A percentile compares a stretch with the other conserved stretches of the same genome.
Evolutionary conservation across 2,888 invertebrate species (phyloP).

Genomic region (Drosophila austrosaltans): DNA sequence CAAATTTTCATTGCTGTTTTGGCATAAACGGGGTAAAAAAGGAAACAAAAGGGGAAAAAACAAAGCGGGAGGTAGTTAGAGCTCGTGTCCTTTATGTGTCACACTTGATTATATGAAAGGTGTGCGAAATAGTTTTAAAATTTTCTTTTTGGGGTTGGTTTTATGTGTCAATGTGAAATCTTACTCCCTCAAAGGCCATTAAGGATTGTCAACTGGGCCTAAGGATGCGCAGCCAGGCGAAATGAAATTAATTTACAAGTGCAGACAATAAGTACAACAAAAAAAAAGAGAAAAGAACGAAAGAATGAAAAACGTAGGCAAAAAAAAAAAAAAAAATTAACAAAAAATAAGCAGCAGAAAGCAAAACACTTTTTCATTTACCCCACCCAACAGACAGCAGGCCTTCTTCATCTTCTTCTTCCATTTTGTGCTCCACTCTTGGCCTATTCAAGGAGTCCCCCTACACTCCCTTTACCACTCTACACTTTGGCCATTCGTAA

Average conservation of each 20-base stretch:
- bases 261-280: slow-evolving; percentile 47
- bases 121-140: slow-evolving; percentile 42
- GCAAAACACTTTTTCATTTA: slow-evolving; percentile 74
- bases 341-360: slow-evolving; percentile 53
- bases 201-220: slow-evolving; percentile 55
- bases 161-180: slow-evolving; percentile 13
- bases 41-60: slow-evolving; percentile 24
- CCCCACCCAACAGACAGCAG: slow-evolving; percentile 33
- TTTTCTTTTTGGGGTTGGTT: slow-evolving; percentile 36
- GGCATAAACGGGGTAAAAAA: slow-evolving; percentile 52
- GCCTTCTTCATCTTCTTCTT: background rate
- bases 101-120: slow-evolving; percentile 71
- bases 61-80: slow-evolving; percentile 35
- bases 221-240: slow-evolving; percentile 56
- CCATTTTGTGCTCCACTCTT: slow-evolving; percentile 37
- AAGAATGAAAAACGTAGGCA: slow-evolving; percentile 9
- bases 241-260: slow-evolving; percentile 74
- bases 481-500: slow-evolving; percentile 62
- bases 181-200: slow-evolving; percentile 3
- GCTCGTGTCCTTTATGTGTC: slow-evolving; percentile 70
- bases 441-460: slow-evolving; percentile 24
- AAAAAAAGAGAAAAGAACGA: slow-evolving; percentile 50
- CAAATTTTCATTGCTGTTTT: slow-evolving; percentile 47
- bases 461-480: slow-evolving; percentile 3
- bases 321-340: slow-evolving; percentile 57